Evolutionary conservation across 1,140 invertebrate species (phyloP).

Genomic region (Bacillus rossius): DNA sequence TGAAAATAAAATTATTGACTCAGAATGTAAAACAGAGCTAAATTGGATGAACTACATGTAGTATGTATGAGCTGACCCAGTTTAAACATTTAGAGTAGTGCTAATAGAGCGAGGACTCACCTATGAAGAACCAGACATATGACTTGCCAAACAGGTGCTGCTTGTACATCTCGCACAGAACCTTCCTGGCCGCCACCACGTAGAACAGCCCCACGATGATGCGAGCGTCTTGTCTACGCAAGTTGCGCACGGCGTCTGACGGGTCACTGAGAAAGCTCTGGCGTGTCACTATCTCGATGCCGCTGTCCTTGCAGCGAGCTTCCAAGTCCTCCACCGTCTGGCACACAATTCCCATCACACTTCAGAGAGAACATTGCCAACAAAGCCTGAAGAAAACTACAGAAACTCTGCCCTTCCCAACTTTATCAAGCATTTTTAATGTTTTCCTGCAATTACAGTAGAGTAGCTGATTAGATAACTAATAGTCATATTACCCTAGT

Average conservation of each 20-base stretch:
- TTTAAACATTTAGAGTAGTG: too few species aligned
- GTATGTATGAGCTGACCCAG: too few species aligned
- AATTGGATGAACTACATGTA: too few species aligned
- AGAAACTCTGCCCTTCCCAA: too few species aligned
- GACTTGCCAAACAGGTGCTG: conserved; percentile 91
- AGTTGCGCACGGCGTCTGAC: conserved; percentile 90
- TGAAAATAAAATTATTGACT: too few species aligned
- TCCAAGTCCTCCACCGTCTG: conserved; percentile 97
- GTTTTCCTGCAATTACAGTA: too few species aligned
- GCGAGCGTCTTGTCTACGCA: conserved; percentile 88
- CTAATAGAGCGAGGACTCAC: conserved; percentile 51
- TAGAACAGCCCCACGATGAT: conserved; percentile 99
- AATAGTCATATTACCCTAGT: too few species aligned
- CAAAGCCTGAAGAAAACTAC: too few species aligned
- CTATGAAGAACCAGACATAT: conserved; percentile 99
- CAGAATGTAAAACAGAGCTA: too few species aligned
- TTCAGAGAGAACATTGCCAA: too few species aligned
- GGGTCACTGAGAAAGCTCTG: conserved; percentile 97
- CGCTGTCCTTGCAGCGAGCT: conserved; percentile 85
- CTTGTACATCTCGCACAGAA: conserved; percentile 96
- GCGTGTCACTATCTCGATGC: conserved; percentile 90
- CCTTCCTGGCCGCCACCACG: conserved; percentile 89
- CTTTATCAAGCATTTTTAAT: too few species aligned
- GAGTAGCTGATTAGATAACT: too few species aligned
- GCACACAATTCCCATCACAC: conserved; percentile 13